A percentile compares a stretch with the other conserved stretches of the same genome.
Evolutionary conservation across 2,888 invertebrate genomes (phyloP).

Genomic region (Capitulum mitella): DNA sequence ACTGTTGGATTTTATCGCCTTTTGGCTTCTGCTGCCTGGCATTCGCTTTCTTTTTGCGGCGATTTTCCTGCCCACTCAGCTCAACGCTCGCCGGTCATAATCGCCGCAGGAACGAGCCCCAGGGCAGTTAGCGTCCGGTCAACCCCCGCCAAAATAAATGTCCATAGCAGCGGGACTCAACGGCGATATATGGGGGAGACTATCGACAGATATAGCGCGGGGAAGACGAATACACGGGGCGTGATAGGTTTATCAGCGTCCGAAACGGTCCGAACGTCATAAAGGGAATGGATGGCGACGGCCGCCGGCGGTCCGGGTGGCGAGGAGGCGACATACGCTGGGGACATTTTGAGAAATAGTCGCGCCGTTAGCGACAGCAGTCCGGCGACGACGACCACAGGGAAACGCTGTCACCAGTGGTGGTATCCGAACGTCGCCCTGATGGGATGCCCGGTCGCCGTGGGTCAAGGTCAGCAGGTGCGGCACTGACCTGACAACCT

Average conservation of each 20-base stretch:
- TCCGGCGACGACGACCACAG: too few species aligned
- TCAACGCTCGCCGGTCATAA: neutral
- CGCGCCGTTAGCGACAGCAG: neutral
- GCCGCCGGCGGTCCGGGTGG: neutral
- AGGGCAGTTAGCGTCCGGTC: neutral
- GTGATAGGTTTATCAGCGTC: constrained; percentile 18
- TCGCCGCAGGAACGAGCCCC: neutral
- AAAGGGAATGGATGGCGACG: constrained; percentile 17
- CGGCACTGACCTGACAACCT: too few species aligned
- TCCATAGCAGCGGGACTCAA: constrained; percentile 11
- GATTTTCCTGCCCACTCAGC: neutral
- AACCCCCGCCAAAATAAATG: constrained; percentile 20
- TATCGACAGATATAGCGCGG: constrained; percentile 18
- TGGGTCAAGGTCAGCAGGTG: too few species aligned
- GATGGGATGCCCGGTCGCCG: too few species aligned
- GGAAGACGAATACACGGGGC: constrained; percentile 12
- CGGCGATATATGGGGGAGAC: neutral
- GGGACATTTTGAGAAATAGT: constrained; percentile 9
- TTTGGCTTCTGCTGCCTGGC: neutral
- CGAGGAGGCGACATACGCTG: constrained; percentile 16
- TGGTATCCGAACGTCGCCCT: too few species aligned
- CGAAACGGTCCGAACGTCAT: constrained; percentile 5
- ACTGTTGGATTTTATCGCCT: constrained; percentile 18
- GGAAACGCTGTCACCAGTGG: too few species aligned
- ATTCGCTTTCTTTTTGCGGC: neutral